Evolutionary conservation across 2,888 invertebrate genomes (phyloP).

Genomic region (Apamea epomidion): DNA sequence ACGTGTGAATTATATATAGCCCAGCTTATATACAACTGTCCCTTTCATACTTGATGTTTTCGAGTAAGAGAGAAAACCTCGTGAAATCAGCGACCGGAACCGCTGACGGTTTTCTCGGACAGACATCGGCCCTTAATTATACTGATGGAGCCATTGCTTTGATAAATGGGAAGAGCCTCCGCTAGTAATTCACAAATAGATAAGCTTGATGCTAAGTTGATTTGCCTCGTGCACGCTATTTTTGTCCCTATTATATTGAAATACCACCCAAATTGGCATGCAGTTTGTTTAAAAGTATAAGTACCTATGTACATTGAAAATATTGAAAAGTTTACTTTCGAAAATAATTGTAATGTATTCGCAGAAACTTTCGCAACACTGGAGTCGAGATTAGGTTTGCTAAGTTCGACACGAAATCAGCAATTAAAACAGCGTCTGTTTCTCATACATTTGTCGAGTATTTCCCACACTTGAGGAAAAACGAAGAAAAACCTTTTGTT

Average conservation of each 20-base stretch:
- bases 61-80: conserved; percentile 45
- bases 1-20: conserved; percentile 55
- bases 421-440: neutral
- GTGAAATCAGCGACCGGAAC: conserved; percentile 32
- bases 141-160: conserved; percentile 61
- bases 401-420: neutral
- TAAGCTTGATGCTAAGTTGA: conserved; percentile 38
- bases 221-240: conserved; percentile 49
- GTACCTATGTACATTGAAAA: conserved; percentile 23
- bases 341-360: conserved; percentile 54
- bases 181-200: conserved; percentile 50
- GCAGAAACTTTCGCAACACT: conserved; percentile 54
- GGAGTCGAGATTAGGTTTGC: conserved; percentile 36
- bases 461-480: conserved; percentile 2
- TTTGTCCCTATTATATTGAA: conserved; percentile 21
- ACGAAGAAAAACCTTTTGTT: conserved; percentile 32
- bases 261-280: conserved; percentile 29
- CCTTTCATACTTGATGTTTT: conserved; percentile 20
- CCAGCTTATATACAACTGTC: conserved; percentile 8
- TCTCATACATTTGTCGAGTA: neutral
- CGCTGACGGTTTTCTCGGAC: conserved; percentile 21
- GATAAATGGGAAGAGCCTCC: conserved; percentile 63
- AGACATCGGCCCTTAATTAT: conserved; percentile 53
- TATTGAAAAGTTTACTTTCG: conserved; percentile 11
- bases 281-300: conserved; percentile 7